Percentiles rank a stretch among this genome's conserved stretches.
These are phyloP conservation scores for Agriopis leucophaearia DNA, from an alignment of 2,888 invertebrate genomes.

Conservation along the genomic window DNA sequence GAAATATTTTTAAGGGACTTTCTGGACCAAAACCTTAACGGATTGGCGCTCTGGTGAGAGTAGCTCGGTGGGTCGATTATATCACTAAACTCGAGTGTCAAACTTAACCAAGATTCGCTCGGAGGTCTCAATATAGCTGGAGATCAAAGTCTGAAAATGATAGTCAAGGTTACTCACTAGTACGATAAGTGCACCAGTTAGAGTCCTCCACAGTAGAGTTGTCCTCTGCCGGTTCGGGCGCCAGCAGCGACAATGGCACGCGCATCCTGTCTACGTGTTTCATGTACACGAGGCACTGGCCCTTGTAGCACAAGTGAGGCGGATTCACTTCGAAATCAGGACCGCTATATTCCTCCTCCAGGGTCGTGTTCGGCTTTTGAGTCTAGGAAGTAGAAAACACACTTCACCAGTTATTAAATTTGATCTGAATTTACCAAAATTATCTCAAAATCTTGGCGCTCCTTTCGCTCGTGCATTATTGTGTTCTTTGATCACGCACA, in stretches of 20 bases:
- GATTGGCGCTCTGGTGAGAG: no score
- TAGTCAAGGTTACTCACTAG: constrained; percentile 56
- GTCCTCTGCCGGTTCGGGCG: constrained; percentile 66
- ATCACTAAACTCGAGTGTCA: no score
- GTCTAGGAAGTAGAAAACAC: constrained; percentile 28
- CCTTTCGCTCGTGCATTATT: no score
- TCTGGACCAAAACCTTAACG: no score
- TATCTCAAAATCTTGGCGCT: no score
- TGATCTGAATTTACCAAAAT: no score
- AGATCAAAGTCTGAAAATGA: neutral
- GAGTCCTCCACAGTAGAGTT: constrained; percentile 68
- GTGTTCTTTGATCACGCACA: no score
- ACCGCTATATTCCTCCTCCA: constrained; percentile 62
- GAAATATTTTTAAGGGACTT: no score
- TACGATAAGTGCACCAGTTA: constrained; percentile 89
- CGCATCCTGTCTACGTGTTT: constrained; percentile 69
- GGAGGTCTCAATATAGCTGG: neutral
- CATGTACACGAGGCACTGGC: constrained; percentile 78
- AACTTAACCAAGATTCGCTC: neutral
- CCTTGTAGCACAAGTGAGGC: constrained; percentile 77
- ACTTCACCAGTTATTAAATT: no score
- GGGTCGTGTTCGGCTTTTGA: constrained; percentile 38
- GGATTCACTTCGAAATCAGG: constrained; percentile 67
- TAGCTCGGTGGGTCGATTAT: neutral
- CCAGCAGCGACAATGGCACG: constrained; percentile 70